phyloP scores from a whole-genome alignment of 2,797 vertebrate genomes.

The Lemur catta region DNA sequence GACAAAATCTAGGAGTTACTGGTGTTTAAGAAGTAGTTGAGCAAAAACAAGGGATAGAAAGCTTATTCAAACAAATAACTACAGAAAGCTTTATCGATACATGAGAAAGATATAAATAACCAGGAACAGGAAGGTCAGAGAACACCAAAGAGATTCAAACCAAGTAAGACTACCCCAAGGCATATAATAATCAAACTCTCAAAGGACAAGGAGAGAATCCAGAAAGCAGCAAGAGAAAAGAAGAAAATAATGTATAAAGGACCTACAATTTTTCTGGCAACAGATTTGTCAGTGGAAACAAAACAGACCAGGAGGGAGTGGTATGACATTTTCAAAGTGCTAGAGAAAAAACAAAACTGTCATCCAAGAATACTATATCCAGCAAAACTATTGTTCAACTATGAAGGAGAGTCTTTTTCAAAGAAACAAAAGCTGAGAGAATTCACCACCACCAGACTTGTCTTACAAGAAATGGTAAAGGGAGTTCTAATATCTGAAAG shows the following conservation, averaged over 20 bases:
- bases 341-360: neutral
- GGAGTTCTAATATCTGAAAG: neutral
- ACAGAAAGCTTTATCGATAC: neutral
- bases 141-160: neutral
- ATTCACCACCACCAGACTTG: neutral
- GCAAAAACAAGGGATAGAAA: neutral
- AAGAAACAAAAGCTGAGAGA: neutral
- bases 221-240: neutral
- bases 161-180: neutral
- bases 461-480: neutral
- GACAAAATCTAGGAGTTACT: neutral
- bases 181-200: neutral
- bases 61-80: neutral
- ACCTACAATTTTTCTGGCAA: neutral
- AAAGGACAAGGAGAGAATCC: neutral
- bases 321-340: neutral
- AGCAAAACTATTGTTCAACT: neutral
- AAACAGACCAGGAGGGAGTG: neutral
- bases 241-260: neutral
- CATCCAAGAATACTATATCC: neutral
- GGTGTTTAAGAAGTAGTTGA: neutral
- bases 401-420: neutral
- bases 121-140: neutral
- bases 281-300: neutral
- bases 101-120: neutral